phyloP scores from a whole-genome alignment of 1,140 invertebrate species.

The Brachystomella parvula region DNA sequence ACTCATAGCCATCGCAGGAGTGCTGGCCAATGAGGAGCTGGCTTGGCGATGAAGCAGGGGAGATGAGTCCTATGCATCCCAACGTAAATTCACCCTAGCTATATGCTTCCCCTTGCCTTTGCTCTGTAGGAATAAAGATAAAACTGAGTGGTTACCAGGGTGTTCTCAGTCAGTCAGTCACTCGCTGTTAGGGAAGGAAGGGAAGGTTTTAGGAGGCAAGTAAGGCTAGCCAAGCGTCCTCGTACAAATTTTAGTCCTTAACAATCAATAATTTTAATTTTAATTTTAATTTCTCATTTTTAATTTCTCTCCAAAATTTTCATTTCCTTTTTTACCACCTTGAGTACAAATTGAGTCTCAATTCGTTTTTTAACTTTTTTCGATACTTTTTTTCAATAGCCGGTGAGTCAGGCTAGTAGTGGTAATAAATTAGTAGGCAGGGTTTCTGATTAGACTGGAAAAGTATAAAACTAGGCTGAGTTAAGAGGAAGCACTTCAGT shows the following conservation, averaged over 20 bases:
- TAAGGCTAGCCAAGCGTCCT: neutral
- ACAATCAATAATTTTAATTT: conserved; percentile 2
- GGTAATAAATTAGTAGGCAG: neutral
- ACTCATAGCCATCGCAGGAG: neutral
- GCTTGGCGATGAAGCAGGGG: neutral
- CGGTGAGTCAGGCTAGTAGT: too few relatives aligned
- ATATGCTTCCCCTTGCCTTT: neutral
- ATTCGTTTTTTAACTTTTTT: neutral
- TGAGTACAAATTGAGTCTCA: neutral
- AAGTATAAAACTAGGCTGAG: neutral
- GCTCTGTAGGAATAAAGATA: too few relatives aligned
- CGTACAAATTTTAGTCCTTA: conserved; percentile 7
- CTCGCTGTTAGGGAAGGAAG: neutral
- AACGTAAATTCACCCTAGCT: neutral
- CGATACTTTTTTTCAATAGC: too few relatives aligned
- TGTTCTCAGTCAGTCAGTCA: neutral
- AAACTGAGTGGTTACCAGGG: neutral
- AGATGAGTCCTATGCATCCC: neutral
- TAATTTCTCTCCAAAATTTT: neutral
- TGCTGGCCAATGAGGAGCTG: neutral
- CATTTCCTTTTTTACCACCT: too few relatives aligned
- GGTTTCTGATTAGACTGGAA: neutral
- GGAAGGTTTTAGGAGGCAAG: neutral
- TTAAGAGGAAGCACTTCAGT: neutral
- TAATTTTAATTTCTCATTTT: neutral